Percentiles rank a stretch among this genome's conserved stretches.
Evolutionary conservation across 2,113 vertebrate genomes (phyloP).

Genomic region (Mustela nigripes): DNA sequence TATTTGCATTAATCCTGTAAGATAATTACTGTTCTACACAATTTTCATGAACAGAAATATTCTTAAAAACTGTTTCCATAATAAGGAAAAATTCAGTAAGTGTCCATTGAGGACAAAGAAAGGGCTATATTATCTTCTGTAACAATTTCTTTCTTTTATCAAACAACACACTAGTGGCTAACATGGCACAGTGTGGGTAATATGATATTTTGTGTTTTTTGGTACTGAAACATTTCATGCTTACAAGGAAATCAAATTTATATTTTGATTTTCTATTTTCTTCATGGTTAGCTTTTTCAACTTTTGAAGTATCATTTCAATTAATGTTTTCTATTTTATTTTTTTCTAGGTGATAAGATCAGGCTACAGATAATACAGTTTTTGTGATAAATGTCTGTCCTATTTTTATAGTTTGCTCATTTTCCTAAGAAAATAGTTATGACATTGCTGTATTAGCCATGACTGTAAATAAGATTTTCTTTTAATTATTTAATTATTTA

Average conservation of each 20-base stretch:
- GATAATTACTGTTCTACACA: background rate
- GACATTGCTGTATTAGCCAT: background rate
- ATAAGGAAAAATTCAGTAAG: background rate
- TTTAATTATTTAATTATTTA: background rate
- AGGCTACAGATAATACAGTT: background rate
- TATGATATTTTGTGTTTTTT: background rate
- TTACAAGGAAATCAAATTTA: background rate
- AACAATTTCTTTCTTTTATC: background rate
- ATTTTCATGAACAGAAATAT: background rate
- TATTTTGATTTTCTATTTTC: slow-evolving; percentile 26
- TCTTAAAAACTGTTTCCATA: background rate
- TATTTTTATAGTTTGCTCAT: background rate
- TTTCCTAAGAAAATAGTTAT: background rate
- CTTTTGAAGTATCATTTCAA: background rate
- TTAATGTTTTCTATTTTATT: background rate
- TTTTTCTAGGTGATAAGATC: background rate
- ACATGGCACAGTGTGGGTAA: background rate
- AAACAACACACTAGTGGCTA: background rate
- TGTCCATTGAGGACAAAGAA: background rate
- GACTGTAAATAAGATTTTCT: background rate
- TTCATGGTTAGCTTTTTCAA: background rate
- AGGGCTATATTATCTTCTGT: fast-evolving
- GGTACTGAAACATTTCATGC: background rate
- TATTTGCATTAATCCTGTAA: background rate
- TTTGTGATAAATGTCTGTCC: background rate